These are phyloP conservation scores for Chaetogeoica ovagalla DNA, from an alignment of 2,888 invertebrate species.

Conservation along the genomic window DNA sequence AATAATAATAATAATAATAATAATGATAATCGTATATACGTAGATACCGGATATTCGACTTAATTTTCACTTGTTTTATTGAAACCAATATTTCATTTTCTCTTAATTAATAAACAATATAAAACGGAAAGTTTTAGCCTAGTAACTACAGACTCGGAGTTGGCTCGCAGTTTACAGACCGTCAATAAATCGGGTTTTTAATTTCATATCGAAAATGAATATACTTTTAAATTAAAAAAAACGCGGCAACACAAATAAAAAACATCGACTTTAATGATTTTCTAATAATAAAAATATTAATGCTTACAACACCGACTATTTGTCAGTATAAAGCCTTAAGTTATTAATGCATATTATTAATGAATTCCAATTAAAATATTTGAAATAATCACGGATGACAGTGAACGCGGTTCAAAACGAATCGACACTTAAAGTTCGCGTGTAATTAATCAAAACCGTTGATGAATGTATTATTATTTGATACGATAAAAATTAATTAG, in stretches of 20 bases:
- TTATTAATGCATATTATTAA: constrained; percentile 37
- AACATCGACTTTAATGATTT: constrained; percentile 30
- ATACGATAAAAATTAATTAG: constrained; percentile 26
- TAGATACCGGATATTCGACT: background rate
- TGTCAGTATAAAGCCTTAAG: constrained; percentile 11
- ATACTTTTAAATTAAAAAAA: constrained; percentile 5
- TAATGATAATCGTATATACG: too few species aligned
- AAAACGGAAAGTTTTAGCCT: constrained; percentile 25
- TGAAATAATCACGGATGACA: constrained; percentile 4
- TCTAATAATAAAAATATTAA: constrained; percentile 25
- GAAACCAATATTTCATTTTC: background rate
- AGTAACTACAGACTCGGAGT: background rate
- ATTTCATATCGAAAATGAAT: background rate
- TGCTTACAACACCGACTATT: background rate
- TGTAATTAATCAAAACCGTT: constrained; percentile 41
- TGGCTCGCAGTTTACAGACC: background rate
- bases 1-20: constrained; percentile 12
- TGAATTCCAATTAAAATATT: constrained; percentile 35
- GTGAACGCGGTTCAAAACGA: constrained; percentile 1
- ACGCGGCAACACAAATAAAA: constrained; percentile 23
- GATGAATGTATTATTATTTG: constrained; percentile 16
- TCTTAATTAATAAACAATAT: constrained; percentile 12
- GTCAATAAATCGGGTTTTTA: constrained; percentile 22
- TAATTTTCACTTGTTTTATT: background rate
- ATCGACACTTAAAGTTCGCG: constrained; percentile 14